These are phyloP conservation scores for Pseudotriccus pelzelni DNA, from an alignment of 2,797 vertebrate species.

Conservation along the genomic window DNA sequence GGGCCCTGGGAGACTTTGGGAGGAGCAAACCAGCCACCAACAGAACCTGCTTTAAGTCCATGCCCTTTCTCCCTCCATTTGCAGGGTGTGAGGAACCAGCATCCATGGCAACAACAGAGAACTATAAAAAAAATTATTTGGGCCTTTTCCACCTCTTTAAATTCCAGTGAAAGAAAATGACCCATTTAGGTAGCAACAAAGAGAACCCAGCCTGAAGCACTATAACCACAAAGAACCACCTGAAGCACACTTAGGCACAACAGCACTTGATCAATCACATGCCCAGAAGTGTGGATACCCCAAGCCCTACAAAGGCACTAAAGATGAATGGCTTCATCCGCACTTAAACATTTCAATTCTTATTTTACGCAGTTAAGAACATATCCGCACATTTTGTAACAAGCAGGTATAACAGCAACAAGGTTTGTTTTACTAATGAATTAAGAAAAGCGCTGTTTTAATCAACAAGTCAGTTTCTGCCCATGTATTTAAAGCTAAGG, in stretches of 20 bases:
- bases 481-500: neutral
- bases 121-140: neutral
- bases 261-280: neutral
- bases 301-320: neutral
- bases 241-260: neutral
- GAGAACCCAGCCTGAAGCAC: neutral
- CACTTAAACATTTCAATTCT: neutral
- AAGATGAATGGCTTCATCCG: neutral
- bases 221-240: neutral
- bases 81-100: neutral
- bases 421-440: neutral
- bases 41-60: neutral
- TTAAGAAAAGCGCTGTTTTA: neutral
- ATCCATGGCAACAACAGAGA: neutral
- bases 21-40: neutral
- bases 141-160: neutral
- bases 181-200: neutral
- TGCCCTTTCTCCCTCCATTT: neutral
- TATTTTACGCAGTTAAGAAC: neutral
- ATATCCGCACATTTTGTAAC: neutral
- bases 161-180: neutral
- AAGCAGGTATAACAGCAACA: neutral
- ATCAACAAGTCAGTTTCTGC: neutral
- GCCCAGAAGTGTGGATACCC: neutral
- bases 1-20: neutral